Evolutionary conservation across 1,140 invertebrate genomes (phyloP).

Genomic region (Hyposmocoma kahamanoa): DNA sequence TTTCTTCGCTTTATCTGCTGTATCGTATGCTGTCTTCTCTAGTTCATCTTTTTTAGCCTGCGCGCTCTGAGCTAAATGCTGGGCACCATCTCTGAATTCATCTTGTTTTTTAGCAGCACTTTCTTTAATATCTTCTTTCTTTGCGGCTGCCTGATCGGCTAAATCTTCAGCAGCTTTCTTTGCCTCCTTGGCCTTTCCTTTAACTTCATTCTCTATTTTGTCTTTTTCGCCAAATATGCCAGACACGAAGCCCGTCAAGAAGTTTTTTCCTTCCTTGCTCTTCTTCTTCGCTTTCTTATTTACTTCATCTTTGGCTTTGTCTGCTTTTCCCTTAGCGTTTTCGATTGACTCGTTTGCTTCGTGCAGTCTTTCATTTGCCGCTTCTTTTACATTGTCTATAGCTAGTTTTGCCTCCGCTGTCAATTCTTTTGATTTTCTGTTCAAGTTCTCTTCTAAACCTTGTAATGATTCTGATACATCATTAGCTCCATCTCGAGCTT

Average conservation of each 20-base stretch:
- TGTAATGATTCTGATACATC: conserved; percentile 22
- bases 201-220: conserved; percentile 54
- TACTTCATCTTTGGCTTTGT: conserved; percentile 28
- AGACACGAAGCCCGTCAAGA: conserved; percentile 54
- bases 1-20: conserved; percentile 16
- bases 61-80: conserved; percentile 27
- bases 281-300: conserved; percentile 54
- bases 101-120: conserved; percentile 38
- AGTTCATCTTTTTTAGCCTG: conserved; percentile 14
- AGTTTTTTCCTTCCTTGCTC: conserved; percentile 58
- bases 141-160: conserved; percentile 33
- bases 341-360: conserved; percentile 36
- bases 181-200: conserved; percentile 43
- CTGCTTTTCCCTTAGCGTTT: conserved; percentile 28
- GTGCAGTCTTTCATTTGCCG: conserved; percentile 31
- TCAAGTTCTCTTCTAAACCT: conserved; percentile 25
- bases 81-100: conserved; percentile 40
- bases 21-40: conserved; percentile 9
- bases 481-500: conserved; percentile 25
- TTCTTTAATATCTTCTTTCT: conserved; percentile 48
- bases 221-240: conserved; percentile 65
- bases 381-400: conserved; percentile 27
- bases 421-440: conserved; percentile 28
- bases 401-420: conserved; percentile 26
- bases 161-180: conserved; percentile 47